Evolutionary conservation across 2,888 invertebrate species (phyloP).

Genomic region (Drosophila barbarae): DNA sequence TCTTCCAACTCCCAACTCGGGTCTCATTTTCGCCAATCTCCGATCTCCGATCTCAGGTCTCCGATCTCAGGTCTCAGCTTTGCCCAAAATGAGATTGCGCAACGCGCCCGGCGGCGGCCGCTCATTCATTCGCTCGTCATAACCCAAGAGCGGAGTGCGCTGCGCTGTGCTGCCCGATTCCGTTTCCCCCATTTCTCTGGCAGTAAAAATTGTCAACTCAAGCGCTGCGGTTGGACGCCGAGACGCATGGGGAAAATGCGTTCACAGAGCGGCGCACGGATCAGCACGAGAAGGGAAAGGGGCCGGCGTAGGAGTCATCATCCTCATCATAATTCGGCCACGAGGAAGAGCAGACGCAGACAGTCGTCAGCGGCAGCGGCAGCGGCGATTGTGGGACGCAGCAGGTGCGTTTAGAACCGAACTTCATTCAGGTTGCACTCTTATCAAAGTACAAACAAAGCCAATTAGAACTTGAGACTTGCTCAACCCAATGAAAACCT

Average conservation of each 20-base stretch:
- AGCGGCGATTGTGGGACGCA: slow-evolving; percentile 27
- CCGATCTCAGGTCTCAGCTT: slow-evolving; percentile 11
- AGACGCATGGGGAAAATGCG: slow-evolving; percentile 34
- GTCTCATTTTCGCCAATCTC: neutral
- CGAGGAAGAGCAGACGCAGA: slow-evolving; percentile 16
- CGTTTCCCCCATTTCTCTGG: slow-evolving; percentile 2
- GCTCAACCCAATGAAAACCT: slow-evolving; percentile 37
- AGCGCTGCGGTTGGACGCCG: slow-evolving; percentile 29
- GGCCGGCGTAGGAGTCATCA: slow-evolving; percentile 1
- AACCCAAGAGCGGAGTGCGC: slow-evolving; percentile 21
- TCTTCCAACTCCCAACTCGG: neutral
- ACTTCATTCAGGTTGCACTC: slow-evolving; percentile 6
- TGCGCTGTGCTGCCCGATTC: slow-evolving; percentile 19
- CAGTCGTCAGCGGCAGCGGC: neutral
- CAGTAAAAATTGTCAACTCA: slow-evolving; percentile 41
- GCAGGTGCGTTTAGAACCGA: slow-evolving; percentile 34
- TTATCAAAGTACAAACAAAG: slow-evolving; percentile 53
- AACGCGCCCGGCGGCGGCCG: neutral
- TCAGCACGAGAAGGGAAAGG: slow-evolving; percentile 1
- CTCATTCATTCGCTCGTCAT: slow-evolving; percentile 15
- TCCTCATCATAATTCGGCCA: neutral
- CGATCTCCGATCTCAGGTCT: neutral
- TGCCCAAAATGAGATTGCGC: slow-evolving; percentile 24
- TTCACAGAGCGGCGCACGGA: slow-evolving; percentile 20
- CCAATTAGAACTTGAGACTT: slow-evolving; percentile 65